Conservation (phyloP, 2,888 invertebrate genomes). For the Endotricha flammealis region DNA sequence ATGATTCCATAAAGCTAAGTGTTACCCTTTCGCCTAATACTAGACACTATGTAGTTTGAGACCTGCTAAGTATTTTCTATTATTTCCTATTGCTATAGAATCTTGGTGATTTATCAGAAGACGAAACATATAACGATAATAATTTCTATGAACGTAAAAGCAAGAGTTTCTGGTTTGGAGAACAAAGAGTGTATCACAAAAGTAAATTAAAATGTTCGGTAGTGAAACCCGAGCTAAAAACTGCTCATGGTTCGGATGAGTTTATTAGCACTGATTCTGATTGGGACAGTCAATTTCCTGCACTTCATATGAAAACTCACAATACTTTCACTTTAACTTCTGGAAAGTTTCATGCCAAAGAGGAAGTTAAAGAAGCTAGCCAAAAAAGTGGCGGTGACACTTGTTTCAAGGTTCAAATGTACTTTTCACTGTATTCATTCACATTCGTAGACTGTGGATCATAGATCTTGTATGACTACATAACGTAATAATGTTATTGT, state of each 20-base stretch:
- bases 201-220: slow-evolving; percentile 42
- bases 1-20: no score
- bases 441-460: no score
- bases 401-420: slow-evolving; percentile 47
- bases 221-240: slow-evolving; percentile 41
- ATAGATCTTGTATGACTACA: no score
- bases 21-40: no score
- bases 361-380: slow-evolving; percentile 48
- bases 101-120: slow-evolving; percentile 61
- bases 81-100: slow-evolving; percentile 37
- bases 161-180: slow-evolving; percentile 55
- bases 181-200: slow-evolving; percentile 63
- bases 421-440: slow-evolving; percentile 17
- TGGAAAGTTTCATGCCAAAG: slow-evolving; percentile 54
- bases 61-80: no score
- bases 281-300: slow-evolving; percentile 69
- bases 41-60: no score
- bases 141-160: slow-evolving; percentile 38
- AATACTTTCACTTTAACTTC: slow-evolving; percentile 65
- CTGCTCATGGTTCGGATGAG: slow-evolving; percentile 52
- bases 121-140: slow-evolving; percentile 49
- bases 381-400: slow-evolving; percentile 67
- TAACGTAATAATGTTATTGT: no score
- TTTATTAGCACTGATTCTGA: slow-evolving; percentile 62
- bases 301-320: slow-evolving; percentile 61